Evolutionary conservation across 2,888 invertebrate genomes (phyloP).

Genomic region (Gortyna flavago): DNA sequence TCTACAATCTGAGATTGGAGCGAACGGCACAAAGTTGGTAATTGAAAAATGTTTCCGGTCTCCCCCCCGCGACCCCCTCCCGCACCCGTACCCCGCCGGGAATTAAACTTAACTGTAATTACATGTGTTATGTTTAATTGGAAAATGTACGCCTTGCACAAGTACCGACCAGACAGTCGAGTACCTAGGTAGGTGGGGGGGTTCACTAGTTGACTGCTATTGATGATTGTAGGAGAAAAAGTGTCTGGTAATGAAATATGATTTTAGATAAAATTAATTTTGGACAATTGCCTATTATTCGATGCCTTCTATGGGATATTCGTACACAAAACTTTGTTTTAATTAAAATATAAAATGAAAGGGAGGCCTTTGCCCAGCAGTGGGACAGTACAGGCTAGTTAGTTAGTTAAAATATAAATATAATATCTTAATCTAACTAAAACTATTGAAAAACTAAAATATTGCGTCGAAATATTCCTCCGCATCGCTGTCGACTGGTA

Average conservation of each 20-base stretch:
- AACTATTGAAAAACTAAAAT: too few species aligned
- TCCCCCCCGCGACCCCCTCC: constrained; percentile 38
- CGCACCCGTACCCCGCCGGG: constrained; percentile 50
- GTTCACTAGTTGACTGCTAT: not conserved
- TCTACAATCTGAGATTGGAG: constrained; percentile 84
- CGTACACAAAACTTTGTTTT: not conserved
- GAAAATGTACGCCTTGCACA: constrained; percentile 42
- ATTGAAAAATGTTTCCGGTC: constrained; percentile 88
- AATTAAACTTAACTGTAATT: constrained; percentile 75
- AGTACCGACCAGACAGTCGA: constrained; percentile 7
- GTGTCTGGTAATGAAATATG: not conserved
- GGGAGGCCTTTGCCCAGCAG: too few species aligned
- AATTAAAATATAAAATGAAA: too few species aligned
- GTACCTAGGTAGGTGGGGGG: not conserved
- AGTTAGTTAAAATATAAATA: too few species aligned
- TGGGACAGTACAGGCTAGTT: too few species aligned
- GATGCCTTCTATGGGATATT: not conserved
- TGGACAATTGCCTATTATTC: not conserved
- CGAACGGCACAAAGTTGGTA: constrained; percentile 87
- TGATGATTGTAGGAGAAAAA: not conserved
- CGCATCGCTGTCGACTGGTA: too few species aligned
- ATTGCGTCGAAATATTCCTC: too few species aligned
- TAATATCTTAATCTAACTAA: too few species aligned
- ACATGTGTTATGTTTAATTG: constrained; percentile 70
- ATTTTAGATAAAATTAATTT: not conserved